Evolutionary conservation across 2,888 invertebrate genomes (phyloP).

Genomic region (Aphidius colemani): DNA sequence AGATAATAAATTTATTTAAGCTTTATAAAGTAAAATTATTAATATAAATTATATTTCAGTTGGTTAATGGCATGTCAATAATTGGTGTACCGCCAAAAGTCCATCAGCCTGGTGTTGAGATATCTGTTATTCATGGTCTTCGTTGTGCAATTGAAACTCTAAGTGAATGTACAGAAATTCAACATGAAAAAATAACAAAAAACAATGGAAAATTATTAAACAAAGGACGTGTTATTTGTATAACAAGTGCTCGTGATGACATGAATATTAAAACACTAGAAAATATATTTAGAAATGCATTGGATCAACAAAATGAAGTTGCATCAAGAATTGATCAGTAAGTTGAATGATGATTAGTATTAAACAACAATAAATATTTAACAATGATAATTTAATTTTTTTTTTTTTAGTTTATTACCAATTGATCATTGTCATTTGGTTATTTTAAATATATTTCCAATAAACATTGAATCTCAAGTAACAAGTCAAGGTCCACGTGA

Average conservation of each 20-base stretch:
- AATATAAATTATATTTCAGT: constrained; percentile 60
- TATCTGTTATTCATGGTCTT: constrained; percentile 80
- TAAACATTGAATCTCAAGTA: constrained; percentile 78
- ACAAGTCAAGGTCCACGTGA: constrained; percentile 73
- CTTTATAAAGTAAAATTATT: background rate
- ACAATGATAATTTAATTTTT: constrained; percentile 2
- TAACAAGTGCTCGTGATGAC: constrained; percentile 87
- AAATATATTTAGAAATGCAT: constrained; percentile 81
- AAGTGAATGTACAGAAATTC: constrained; percentile 79
- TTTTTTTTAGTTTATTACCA: constrained; percentile 66
- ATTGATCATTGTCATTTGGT: constrained; percentile 90
- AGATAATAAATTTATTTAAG: background rate
- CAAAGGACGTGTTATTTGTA: constrained; percentile 85
- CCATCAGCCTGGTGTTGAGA: constrained; percentile 67
- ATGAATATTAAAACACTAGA: constrained; percentile 84
- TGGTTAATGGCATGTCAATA: constrained; percentile 80
- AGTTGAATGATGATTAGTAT: constrained; percentile 41
- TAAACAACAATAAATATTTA: constrained; percentile 6
- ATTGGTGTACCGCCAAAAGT: constrained; percentile 77
- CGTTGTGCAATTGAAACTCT: constrained; percentile 85
- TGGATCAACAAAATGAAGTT: constrained; percentile 80
- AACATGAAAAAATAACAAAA: constrained; percentile 66
- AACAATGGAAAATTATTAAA: constrained; percentile 59
- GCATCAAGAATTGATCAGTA: constrained; percentile 68
- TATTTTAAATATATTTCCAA: constrained; percentile 85